phyloP scores from a whole-genome alignment of 2,888 invertebrate genomes.

The Drosophila atripex region DNA sequence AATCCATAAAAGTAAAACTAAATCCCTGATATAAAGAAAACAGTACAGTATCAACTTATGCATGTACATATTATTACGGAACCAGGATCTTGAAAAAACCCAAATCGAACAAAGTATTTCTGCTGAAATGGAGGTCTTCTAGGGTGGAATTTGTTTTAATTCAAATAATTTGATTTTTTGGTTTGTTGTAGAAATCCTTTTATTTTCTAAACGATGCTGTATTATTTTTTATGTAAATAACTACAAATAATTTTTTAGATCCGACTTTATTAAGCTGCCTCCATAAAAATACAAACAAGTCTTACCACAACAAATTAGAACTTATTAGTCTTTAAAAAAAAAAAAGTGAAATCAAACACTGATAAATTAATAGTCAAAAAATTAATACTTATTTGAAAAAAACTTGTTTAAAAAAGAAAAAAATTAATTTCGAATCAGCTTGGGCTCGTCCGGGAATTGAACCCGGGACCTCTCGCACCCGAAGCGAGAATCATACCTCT shows the following conservation, averaged over 20 bases:
- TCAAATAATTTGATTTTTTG: not conserved
- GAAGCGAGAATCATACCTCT: conserved; percentile 83
- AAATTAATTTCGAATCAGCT: conserved; percentile 49
- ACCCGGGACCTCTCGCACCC: conserved; percentile 83
- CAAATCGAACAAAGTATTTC: conserved; percentile 1
- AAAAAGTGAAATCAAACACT: not conserved
- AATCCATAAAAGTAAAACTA: conserved; percentile 62
- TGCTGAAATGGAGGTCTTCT: not conserved
- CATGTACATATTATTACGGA: conserved; percentile 41
- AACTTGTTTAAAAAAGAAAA: conserved; percentile 1
- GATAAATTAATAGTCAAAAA: not conserved
- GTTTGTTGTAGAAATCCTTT: not conserved
- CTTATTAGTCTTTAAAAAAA: not conserved
- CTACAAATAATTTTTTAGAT: not conserved
- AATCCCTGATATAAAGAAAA: conserved; percentile 57
- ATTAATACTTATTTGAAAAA: not conserved
- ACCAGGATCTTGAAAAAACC: conserved; percentile 13
- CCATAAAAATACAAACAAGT: not conserved
- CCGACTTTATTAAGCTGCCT: not conserved
- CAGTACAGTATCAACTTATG: conserved; percentile 51
- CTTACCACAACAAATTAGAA: not conserved
- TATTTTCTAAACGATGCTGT: not conserved
- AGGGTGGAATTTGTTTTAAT: not conserved
- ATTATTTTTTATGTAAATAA: conserved; percentile 1
- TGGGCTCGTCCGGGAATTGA: conserved; percentile 83